phyloP scores from a whole-genome alignment of 2,113 vertebrate species.

The Triplophysa tibetana region DNA sequence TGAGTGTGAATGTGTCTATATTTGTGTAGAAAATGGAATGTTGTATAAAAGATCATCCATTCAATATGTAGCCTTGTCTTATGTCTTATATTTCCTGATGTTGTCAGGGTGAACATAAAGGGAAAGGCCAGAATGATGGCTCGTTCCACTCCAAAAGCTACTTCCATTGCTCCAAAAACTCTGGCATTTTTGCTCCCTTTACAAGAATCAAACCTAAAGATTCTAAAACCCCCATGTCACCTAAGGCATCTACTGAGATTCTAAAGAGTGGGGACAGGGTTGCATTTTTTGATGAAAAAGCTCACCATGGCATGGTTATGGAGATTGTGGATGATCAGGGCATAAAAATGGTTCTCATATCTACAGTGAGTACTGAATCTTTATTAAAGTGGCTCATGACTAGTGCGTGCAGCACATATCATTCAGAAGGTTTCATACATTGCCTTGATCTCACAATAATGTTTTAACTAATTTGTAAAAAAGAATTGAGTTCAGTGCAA shows the following conservation, averaged over 20 bases:
- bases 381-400: too few species aligned
- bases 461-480: too few species aligned
- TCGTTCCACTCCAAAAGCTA: accelerated
- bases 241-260: neutral
- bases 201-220: conserved; percentile 64
- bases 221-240: neutral
- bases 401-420: too few species aligned
- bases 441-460: too few species aligned
- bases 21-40: neutral
- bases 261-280: conserved; percentile 76
- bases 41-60: neutral
- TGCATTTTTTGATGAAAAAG: conserved; percentile 63
- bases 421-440: too few species aligned
- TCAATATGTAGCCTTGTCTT: neutral
- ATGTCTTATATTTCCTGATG: neutral
- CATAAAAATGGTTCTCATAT: conserved; percentile 57
- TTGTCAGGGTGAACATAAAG: conserved; percentile 71
- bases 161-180: conserved; percentile 72
- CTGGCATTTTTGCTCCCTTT: conserved; percentile 76
- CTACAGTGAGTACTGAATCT: conserved; percentile 61
- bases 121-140: conserved; percentile 68
- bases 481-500: too few species aligned
- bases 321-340: conserved; percentile 47
- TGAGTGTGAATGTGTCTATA: neutral
- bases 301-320: conserved; percentile 75